These are phyloP conservation scores for Astyanax mexicanus DNA, from an alignment of 2,797 vertebrate species.

Conservation along the genomic window DNA sequence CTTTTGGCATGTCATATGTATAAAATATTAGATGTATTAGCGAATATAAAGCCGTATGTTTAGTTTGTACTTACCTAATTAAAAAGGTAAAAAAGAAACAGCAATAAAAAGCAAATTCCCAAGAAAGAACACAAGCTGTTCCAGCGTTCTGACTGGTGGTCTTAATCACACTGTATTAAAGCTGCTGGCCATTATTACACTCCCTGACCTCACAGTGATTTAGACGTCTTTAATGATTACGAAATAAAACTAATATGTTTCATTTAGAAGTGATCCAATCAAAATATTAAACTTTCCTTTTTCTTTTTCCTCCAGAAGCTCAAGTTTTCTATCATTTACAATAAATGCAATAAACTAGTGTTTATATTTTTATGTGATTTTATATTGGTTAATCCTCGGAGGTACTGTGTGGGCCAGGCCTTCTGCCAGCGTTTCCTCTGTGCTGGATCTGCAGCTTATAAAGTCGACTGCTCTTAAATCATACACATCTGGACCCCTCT, in stretches of 20 bases:
- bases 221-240: too few relatives aligned
- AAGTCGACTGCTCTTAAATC: slow-evolving; percentile 45
- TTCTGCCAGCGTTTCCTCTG: slow-evolving; percentile 10
- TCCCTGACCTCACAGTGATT: too few relatives aligned
- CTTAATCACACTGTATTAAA: too few relatives aligned
- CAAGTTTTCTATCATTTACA: slow-evolving; percentile 43
- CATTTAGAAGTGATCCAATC: slow-evolving; percentile 34
- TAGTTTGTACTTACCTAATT: too few relatives aligned
- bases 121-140: too few relatives aligned
- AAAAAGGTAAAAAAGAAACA: too few relatives aligned
- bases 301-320: background rate
- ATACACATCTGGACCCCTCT: slow-evolving; percentile 46
- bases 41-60: too few relatives aligned
- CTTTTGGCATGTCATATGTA: too few relatives aligned
- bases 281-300: slow-evolving; percentile 3
- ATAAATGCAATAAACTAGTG: slow-evolving; percentile 40
- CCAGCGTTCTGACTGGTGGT: too few relatives aligned
- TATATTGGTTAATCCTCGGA: slow-evolving; percentile 35
- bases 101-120: too few relatives aligned
- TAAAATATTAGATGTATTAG: too few relatives aligned
- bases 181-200: too few relatives aligned
- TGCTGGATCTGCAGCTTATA: slow-evolving; percentile 35
- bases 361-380: slow-evolving; percentile 49
- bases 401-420: slow-evolving; percentile 16
- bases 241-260: slow-evolving; percentile 15